These are phyloP conservation scores for Drosophila leonis DNA, from an alignment of 2,888 invertebrate species.

Conservation along the genomic window DNA sequence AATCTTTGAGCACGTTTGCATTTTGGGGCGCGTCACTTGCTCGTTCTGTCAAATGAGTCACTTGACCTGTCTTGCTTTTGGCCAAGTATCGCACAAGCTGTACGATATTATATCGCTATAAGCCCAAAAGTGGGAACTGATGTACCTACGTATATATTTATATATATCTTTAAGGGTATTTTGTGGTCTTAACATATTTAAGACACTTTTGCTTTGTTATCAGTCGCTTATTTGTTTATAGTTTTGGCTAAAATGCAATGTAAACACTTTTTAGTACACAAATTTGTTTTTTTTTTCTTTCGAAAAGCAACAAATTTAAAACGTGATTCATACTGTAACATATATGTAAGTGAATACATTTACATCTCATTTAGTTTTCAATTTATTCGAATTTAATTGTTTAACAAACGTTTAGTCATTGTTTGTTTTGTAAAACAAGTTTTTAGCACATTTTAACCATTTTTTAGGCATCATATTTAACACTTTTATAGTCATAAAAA, in stretches of 20 bases:
- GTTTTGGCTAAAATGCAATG: slow-evolving; percentile 8
- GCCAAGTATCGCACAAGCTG: slow-evolving; percentile 36
- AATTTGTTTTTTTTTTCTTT: not conserved
- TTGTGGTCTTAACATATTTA: slow-evolving; percentile 15
- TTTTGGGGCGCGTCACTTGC: slow-evolving; percentile 35
- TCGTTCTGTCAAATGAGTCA: slow-evolving; percentile 48
- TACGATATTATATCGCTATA: slow-evolving; percentile 34
- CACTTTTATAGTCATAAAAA: not conserved
- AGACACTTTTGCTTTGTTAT: slow-evolving; percentile 10
- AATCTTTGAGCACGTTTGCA: slow-evolving; percentile 42
- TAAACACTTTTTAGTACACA: slow-evolving; percentile 11
- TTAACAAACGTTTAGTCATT: not conserved
- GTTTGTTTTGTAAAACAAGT: not conserved
- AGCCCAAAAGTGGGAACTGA: slow-evolving; percentile 26
- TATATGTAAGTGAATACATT: not conserved
- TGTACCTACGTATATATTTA: not conserved
- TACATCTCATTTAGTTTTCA: not conserved
- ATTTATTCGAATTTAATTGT: not conserved
- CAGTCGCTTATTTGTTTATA: slow-evolving; percentile 14
- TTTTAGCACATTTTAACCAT: not conserved
- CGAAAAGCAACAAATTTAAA: not conserved
- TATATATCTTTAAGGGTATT: slow-evolving; percentile 1
- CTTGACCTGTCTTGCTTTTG: slow-evolving; percentile 42
- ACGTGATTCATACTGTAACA: slow-evolving; percentile 6
- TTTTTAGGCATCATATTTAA: not conserved